Evolutionary conservation across 2,797 vertebrate genomes (phyloP).

Genomic region (Steatocranus sp.): DNA sequence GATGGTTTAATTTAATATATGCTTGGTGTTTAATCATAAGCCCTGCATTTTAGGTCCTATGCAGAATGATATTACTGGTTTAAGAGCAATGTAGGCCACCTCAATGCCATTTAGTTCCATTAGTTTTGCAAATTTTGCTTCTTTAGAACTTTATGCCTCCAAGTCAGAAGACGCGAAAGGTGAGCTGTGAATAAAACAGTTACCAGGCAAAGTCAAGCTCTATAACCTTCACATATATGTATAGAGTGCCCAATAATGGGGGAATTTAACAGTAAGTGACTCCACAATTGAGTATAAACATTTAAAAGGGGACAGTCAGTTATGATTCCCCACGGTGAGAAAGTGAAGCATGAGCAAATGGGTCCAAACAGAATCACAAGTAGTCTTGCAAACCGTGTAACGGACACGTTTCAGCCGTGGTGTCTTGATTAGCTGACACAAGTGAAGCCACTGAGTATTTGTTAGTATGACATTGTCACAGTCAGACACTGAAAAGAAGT

Average conservation of each 20-base stretch:
- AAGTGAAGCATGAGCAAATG: neutral
- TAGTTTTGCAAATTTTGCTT: conserved; percentile 15
- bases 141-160: neutral
- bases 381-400: neutral
- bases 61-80: conserved; percentile 37
- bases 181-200: neutral
- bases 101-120: neutral
- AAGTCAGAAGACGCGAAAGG: neutral
- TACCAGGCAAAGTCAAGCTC: neutral
- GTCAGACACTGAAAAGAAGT: neutral
- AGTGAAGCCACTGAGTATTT: neutral
- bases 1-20: conserved; percentile 71
- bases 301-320: neutral
- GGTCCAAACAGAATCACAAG: neutral
- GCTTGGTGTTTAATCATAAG: conserved; percentile 63
- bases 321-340: neutral
- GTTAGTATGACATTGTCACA: neutral
- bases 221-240: neutral
- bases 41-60: conserved; percentile 30
- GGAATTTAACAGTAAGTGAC: neutral
- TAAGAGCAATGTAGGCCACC: conserved; percentile 18
- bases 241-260: neutral
- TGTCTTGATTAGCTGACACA: neutral
- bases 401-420: neutral
- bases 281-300: neutral